A percentile compares a stretch with the other conserved stretches of the same genome.
Conservation (phyloP, 2,888 invertebrate genomes). For the Apotomis turbidana region DNA sequence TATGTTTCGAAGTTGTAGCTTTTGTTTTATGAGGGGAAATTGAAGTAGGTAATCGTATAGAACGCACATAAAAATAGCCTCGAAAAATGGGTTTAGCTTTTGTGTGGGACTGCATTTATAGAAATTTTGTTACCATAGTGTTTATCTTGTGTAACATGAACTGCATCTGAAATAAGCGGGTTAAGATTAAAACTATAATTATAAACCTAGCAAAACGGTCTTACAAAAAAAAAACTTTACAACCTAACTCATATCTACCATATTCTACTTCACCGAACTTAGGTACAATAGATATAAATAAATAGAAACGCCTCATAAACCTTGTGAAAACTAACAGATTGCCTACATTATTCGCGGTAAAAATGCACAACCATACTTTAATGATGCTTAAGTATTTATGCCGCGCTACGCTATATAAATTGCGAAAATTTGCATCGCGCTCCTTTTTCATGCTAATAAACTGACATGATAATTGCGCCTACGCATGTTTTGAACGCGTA, state of each 20-base stretch:
- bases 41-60: too few species aligned
- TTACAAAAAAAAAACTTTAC: too few species aligned
- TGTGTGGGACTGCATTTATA: too few species aligned
- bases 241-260: not conserved
- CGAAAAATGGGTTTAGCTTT: too few species aligned
- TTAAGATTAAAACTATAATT: too few species aligned
- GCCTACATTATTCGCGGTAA: not conserved
- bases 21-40: too few species aligned
- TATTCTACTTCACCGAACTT: not conserved
- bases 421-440: constrained; percentile 24
- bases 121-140: too few species aligned
- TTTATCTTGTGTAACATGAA: too few species aligned
- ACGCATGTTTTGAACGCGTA: constrained; percentile 10
- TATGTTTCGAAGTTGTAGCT: too few species aligned
- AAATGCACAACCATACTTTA: not conserved
- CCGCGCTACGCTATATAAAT: not conserved
- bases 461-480: constrained; percentile 18
- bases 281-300: constrained; percentile 4
- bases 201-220: too few species aligned
- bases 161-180: too few species aligned
- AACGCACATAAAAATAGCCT: too few species aligned
- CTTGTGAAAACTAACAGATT: constrained; percentile 2
- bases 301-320: constrained; percentile 28
- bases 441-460: constrained; percentile 39
- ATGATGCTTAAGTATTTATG: not conserved